Evolutionary conservation across 2,797 vertebrate species (phyloP), one percentile per base, ranked within the genome.

Genomic region (Euphonia xanthogaster): DNA sequence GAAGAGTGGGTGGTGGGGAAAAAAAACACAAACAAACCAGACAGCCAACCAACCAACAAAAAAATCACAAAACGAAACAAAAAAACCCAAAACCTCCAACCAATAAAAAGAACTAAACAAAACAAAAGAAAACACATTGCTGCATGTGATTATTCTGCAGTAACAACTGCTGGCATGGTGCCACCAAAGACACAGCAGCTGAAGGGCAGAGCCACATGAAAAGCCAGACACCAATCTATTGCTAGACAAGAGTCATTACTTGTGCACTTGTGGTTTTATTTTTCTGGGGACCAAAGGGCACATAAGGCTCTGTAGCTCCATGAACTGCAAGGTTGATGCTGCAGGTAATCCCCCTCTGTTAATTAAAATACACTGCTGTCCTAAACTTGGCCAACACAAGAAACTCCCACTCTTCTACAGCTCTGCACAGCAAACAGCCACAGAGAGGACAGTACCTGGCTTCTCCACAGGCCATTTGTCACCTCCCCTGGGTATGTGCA

Each of bases 241-340:
- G 39, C 44, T 58, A 78, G 39, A 58, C 47, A 75, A 54, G 48
- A 53, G 42, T 25, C 70, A 33, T 51, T 75, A 25, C 12, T 58
- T 39, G 16, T 11, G 10, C 0, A 0, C 15, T 53, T 0, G 0
- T 40, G 21, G 3, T 19, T 68, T 84, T 66, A 14, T 67, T 74
- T 91, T 92, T 57, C 48, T 44, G 23, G 19, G 3, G 2, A 61
- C 30, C 22, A 45, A 27, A 58, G 45, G 12, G 19, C 6, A 62
- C 8, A 12, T 3, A 7, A 10, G 6, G 9, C 24, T 83, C 51
- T 44, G 12, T 3, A 80, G 44, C 68, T 88, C 35, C 30, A 5
- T 12, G 10, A 67, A 50, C 10, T 40, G 37, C 18, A 68, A 5
- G 14, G 39, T 0, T 80, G 65, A 31, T 28, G 44, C 2, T 58